A percentile compares a stretch with the other conserved stretches of the same genome.
These are phyloP conservation scores for Musca domestica DNA, from an alignment of 1,140 invertebrate species.

Conservation along the genomic window DNA sequence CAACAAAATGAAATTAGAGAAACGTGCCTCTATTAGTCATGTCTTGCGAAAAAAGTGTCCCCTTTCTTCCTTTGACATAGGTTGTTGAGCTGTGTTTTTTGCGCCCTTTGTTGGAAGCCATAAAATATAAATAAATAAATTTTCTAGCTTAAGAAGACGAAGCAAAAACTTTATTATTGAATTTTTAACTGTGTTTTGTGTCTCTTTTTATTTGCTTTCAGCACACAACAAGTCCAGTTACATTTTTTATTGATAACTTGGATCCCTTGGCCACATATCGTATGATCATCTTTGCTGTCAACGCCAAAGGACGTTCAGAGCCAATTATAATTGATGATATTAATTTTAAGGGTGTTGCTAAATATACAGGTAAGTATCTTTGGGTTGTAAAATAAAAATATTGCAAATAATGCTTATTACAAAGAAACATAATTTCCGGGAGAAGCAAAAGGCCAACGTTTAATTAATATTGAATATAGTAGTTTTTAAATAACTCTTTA, in stretches of 20 bases:
- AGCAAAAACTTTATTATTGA: background rate
- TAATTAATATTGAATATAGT: no score
- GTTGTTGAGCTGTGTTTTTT: no score
- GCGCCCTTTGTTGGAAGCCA: no score
- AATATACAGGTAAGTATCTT: constrained; percentile 60
- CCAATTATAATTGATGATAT: constrained; percentile 76
- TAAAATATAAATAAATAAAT: background rate
- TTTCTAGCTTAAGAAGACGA: background rate
- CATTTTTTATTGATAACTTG: constrained; percentile 73
- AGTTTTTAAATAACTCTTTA: no score
- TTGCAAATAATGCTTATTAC: no score
- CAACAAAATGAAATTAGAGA: no score
- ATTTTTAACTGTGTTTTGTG: background rate
- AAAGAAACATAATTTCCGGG: no score
- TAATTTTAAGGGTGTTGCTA: constrained; percentile 76
- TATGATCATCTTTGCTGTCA: constrained; percentile 76
- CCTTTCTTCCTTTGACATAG: no score
- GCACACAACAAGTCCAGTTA: constrained; percentile 58
- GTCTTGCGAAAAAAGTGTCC: background rate
- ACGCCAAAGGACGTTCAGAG: constrained; percentile 81
- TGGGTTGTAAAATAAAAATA: no score
- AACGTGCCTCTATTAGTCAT: background rate
- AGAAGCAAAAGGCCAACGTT: no score
- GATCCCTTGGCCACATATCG: constrained; percentile 74
- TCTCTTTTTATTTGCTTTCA: constrained; percentile 23